A percentile compares a stretch with the other conserved stretches of the same genome.
These are phyloP conservation scores for Holotrichia oblita DNA, from an alignment of 1,140 invertebrate species.

Conservation along the genomic window DNA sequence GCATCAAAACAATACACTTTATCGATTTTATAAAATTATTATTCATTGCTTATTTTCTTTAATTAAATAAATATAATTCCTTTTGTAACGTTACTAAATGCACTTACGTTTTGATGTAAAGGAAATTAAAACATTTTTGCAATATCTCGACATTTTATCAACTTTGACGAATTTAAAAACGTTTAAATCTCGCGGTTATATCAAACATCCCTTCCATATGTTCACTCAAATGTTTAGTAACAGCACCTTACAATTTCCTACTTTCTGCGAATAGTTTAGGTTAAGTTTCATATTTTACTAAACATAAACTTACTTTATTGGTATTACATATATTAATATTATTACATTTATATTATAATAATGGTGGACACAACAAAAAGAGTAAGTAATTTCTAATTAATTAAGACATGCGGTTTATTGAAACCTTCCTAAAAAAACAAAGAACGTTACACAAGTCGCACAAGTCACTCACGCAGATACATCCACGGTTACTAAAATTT, in stretches of 20 bases:
- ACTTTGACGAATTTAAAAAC: neutral
- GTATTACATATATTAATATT: conserved; percentile 20
- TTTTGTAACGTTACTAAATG: too few relatives aligned
- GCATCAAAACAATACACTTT: too few relatives aligned
- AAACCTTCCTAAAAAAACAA: neutral
- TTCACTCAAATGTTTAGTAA: neutral
- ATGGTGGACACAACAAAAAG: conserved; percentile 24
- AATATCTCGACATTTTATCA: neutral
- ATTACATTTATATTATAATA: neutral
- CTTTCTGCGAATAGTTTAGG: conserved; percentile 27
- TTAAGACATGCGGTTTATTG: neutral
- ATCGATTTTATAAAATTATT: too few relatives aligned
- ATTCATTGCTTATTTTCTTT: too few relatives aligned
- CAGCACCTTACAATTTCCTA: neutral
- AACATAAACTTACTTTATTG: conserved; percentile 1
- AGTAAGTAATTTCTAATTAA: conserved; percentile 12
- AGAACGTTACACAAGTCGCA: neutral
- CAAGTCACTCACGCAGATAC: neutral
- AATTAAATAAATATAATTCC: too few relatives aligned
- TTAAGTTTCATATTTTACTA: conserved; percentile 38
- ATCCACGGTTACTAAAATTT: neutral
- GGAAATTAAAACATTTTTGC: too few relatives aligned
- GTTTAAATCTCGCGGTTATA: neutral
- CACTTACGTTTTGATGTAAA: too few relatives aligned
- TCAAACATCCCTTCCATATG: neutral